phyloP scores from a whole-genome alignment of 2,113 vertebrate genomes.

The Neotoma lepida region DNA sequence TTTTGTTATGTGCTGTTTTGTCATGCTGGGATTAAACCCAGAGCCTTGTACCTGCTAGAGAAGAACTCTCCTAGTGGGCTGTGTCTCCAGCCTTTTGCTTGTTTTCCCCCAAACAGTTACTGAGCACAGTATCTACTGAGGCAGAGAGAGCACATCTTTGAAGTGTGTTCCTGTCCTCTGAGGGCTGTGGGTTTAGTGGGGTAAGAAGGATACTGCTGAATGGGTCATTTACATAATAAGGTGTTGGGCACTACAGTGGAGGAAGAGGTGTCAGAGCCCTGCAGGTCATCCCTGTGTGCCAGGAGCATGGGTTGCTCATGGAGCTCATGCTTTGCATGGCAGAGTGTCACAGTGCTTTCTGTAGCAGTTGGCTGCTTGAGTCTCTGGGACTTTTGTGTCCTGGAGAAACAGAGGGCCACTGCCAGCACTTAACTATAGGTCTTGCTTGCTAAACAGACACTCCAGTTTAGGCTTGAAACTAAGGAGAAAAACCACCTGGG shows the following conservation, averaged over 20 bases:
- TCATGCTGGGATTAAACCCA: not conserved
- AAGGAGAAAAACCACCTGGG: not conserved
- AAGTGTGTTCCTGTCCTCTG: not conserved
- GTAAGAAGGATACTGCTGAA: not conserved
- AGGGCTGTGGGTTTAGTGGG: not conserved
- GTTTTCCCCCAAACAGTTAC: not conserved
- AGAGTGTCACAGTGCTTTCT: not conserved
- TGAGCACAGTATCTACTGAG: not conserved
- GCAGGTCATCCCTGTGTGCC: not conserved
- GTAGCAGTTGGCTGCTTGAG: not conserved
- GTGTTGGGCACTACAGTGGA: no score
- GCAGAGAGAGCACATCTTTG: not conserved
- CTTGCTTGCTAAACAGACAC: not conserved
- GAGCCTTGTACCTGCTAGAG: not conserved
- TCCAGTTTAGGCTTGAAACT: not conserved
- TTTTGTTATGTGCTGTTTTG: not conserved
- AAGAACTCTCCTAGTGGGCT: not conserved
- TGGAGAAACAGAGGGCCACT: not conserved
- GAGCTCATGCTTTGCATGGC: accelerated
- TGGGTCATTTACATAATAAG: not conserved
- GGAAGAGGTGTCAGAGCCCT: not conserved
- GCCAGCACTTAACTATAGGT: not conserved
- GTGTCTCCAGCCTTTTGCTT: not conserved
- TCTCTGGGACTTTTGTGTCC: not conserved
- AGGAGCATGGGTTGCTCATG: accelerated